These are phyloP conservation scores for Chloromyia formosa DNA, from an alignment of 2,888 invertebrate species.

Conservation along the genomic window DNA sequence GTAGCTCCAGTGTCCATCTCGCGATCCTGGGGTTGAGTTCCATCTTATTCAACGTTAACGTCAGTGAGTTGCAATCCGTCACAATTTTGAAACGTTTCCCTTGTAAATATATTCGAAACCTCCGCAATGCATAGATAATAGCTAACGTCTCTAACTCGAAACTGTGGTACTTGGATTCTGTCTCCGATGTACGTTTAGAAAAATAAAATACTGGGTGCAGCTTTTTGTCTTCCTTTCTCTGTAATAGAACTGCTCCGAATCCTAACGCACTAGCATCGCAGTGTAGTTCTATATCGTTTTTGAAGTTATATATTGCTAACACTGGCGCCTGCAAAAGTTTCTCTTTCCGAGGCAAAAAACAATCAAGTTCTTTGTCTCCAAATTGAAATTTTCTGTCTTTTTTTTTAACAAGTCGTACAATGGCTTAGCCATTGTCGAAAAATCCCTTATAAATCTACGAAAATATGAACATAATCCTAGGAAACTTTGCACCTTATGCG, in stretches of 20 bases:
- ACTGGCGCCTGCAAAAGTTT: not conserved
- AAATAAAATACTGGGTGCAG: conserved; percentile 2
- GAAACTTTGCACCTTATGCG: not conserved
- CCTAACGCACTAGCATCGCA: not conserved
- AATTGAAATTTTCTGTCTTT: too few species aligned
- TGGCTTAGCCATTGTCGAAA: not conserved
- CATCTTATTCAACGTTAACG: not conserved
- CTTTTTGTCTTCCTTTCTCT: not conserved
- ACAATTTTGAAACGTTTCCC: not conserved
- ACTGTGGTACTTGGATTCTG: not conserved
- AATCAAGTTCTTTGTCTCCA: too few species aligned
- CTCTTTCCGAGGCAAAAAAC: too few species aligned
- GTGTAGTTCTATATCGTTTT: not conserved
- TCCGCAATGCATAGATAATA: not conserved
- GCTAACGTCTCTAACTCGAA: not conserved
- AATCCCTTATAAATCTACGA: not conserved
- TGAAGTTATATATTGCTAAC: not conserved
- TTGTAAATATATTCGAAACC: not conserved
- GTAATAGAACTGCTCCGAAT: not conserved
- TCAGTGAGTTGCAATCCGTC: not conserved
- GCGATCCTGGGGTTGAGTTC: not conserved
- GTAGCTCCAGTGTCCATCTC: not conserved
- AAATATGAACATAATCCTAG: not conserved
- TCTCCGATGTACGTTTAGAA: not conserved
- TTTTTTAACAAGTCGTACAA: not conserved